Percentiles rank a stretch among this genome's conserved stretches.
phyloP scores from a whole-genome alignment of 1,140 invertebrate species.

The Drosophila lacertosa region DNA sequence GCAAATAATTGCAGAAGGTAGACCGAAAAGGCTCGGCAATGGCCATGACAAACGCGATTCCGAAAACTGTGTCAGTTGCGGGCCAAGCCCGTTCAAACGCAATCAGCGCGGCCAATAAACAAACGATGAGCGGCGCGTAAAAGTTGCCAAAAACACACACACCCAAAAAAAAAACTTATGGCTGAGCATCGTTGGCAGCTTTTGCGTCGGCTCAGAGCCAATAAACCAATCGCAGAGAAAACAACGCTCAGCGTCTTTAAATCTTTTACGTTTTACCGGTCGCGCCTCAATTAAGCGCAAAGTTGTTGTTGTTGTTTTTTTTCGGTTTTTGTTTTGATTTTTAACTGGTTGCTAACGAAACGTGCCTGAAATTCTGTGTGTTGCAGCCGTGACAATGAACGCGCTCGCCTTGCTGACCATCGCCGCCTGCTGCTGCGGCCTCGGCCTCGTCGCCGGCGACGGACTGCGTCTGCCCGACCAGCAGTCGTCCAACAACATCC shows the following conservation, averaged over 20 bases:
- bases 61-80: slow-evolving; percentile 57
- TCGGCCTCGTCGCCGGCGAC: slow-evolving; percentile 84
- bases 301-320: slow-evolving; percentile 22
- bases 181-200: slow-evolving; percentile 28
- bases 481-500: slow-evolving; percentile 81
- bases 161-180: background rate
- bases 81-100: slow-evolving; percentile 37
- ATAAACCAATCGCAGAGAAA: slow-evolving; percentile 54
- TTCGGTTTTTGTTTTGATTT: slow-evolving; percentile 8
- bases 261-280: slow-evolving; percentile 49
- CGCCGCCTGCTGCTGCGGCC: slow-evolving; percentile 27
- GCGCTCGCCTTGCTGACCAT: slow-evolving; percentile 55
- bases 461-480: slow-evolving; percentile 86
- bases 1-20: slow-evolving; percentile 58
- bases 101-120: slow-evolving; percentile 52
- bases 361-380: slow-evolving; percentile 45
- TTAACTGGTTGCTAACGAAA: slow-evolving; percentile 20
- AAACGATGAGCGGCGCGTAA: slow-evolving; percentile 44
- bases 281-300: slow-evolving; percentile 39
- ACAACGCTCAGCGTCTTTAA: slow-evolving; percentile 38
- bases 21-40: slow-evolving; percentile 16
- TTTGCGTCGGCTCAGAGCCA: slow-evolving; percentile 29
- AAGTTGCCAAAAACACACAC: slow-evolving; percentile 54
- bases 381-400: slow-evolving; percentile 70
- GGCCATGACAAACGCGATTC: slow-evolving; percentile 10